These are phyloP conservation scores for Pristionchus arcanus DNA, from an alignment of 2,888 invertebrate genomes.

Conservation along the genomic window DNA sequence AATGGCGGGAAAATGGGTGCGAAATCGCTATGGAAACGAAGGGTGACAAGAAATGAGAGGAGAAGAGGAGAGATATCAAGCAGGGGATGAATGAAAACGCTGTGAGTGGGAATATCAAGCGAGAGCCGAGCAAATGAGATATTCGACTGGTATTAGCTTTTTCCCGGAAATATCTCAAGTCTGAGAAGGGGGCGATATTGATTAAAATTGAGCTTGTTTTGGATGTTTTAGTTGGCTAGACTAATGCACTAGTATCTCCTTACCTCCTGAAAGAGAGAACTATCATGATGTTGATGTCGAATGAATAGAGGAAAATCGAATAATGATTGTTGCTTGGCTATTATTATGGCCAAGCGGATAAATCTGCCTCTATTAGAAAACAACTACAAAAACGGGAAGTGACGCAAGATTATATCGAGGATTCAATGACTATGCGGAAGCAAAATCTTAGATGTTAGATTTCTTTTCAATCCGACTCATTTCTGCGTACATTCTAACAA, in stretches of 20 bases:
- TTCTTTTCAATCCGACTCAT: too few relatives aligned
- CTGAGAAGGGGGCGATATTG: background rate
- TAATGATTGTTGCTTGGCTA: background rate
- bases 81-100: background rate
- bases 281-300: background rate
- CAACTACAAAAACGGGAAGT: background rate
- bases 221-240: background rate
- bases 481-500: too few relatives aligned
- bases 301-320: too few relatives aligned
- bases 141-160: background rate
- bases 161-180: background rate
- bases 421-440: too few relatives aligned
- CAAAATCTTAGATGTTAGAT: too few relatives aligned
- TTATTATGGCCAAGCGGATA: background rate
- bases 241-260: background rate
- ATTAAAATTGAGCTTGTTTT: background rate
- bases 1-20: background rate
- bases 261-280: slow-evolving; percentile 3
- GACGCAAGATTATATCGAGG: background rate
- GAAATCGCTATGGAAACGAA: slow-evolving; percentile 30
- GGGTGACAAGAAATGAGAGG: slow-evolving; percentile 22
- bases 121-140: background rate
- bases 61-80: slow-evolving; percentile 11
- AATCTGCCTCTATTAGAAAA: background rate
- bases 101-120: background rate